phyloP scores from a whole-genome alignment of 2,888 invertebrate genomes.

The Volucella inflata region DNA sequence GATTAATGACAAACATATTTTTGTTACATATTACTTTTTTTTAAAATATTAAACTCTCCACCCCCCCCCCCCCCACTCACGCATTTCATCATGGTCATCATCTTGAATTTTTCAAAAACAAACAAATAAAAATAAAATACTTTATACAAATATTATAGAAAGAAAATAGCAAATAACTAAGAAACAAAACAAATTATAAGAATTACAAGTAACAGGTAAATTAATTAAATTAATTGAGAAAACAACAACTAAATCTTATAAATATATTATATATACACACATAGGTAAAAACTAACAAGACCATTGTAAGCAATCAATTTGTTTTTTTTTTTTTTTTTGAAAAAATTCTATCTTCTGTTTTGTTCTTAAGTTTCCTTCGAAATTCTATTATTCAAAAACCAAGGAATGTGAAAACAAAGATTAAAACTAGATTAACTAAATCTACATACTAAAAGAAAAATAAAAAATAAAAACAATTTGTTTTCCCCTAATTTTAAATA shows the following conservation, averaged over 20 bases:
- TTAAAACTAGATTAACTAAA: slow-evolving; percentile 41
- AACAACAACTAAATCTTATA: slow-evolving; percentile 72
- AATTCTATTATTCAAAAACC: slow-evolving; percentile 14
- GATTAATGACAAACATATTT: slow-evolving; percentile 64
- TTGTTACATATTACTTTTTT: slow-evolving; percentile 66
- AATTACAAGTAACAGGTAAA: slow-evolving; percentile 11
- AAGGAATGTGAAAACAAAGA: slow-evolving; percentile 37
- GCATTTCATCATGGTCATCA: neutral
- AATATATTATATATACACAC: slow-evolving; percentile 44
- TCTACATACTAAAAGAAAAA: slow-evolving; percentile 33
- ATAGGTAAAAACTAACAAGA: slow-evolving; percentile 35
- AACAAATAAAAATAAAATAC: slow-evolving; percentile 17
- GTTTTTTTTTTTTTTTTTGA: neutral
- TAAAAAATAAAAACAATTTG: neutral
- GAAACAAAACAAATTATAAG: slow-evolving; percentile 3
- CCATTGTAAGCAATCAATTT: slow-evolving; percentile 30
- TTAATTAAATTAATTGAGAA: slow-evolving; percentile 35
- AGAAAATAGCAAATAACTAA: slow-evolving; percentile 18
- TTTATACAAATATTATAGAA: slow-evolving; percentile 53
- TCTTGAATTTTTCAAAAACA: slow-evolving; percentile 4
- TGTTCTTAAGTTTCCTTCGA: neutral
- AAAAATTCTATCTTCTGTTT: too few species aligned
- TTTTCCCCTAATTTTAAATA: slow-evolving; percentile 29
- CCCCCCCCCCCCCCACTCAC: neutral
- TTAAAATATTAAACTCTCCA: slow-evolving; percentile 35